Base-by-base conservation (phyloP, 2,797 vertebrate species). In the Ctenochaetus hawaiiensis region DNA sequence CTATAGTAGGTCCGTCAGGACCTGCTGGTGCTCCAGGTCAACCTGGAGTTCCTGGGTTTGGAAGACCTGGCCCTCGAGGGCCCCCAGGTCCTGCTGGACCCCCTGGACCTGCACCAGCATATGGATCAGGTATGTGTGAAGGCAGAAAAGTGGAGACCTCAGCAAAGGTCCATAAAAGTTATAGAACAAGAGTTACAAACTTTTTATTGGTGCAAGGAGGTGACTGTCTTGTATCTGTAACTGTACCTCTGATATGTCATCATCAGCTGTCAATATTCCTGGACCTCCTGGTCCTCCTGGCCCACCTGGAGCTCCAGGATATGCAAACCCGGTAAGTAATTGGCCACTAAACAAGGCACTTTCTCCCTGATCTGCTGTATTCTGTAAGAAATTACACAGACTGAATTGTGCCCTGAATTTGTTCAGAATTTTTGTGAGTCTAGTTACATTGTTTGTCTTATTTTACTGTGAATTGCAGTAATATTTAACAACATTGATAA, bases 241-340 rank as follows among this genome's bases (percentile, higher is more conserved):
- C 53, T 53, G 34, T 71, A 34, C 52, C 63, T 68, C 17, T 8
- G n/a, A 37, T 67, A 1, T 67, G 17, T 57, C 63, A 4, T 87
- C 61, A 23, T 57, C 87, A 97, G 94, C 90, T 76, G 90, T 90
- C 4, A 91, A 90, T 52, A 64, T 96, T 64, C 96, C 97, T 1
- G 97, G 98, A 14, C 97, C 97, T 2, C 97, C 97, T 2, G 97
- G 97, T 41, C 96, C 97, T 80, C 95, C 96, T 0, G 98, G 97
- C 77, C 95, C 96, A 59, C 96, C 96, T 26, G 97, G 97, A 12
- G 47, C 94, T 70, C 92, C 96, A 18, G 95, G 95, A 90, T 82
- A 93, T 74, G 90, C 93, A 83, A 97, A 94, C 81, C 82, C 90
- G 90, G 98, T 98, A 93, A 59, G 58, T 30, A 1, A 71, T 6